Percentiles rank a stretch among this genome's conserved stretches.
Conservation (phyloP, 2,888 invertebrate genomes). For the Drosophila kokeensis region DNA sequence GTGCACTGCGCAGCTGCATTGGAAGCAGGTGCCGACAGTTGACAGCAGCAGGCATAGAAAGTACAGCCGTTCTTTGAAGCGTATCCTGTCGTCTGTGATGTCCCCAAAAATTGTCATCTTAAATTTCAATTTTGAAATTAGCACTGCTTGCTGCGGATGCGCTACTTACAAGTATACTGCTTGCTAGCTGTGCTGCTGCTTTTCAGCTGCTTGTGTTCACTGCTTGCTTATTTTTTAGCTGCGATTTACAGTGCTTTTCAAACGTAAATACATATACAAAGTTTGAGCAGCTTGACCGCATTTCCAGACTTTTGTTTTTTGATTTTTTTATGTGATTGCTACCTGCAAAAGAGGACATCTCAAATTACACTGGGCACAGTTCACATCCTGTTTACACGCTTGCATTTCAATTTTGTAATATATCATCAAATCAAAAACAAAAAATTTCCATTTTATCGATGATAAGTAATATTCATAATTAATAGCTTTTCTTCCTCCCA, state of each 20-base stretch:
- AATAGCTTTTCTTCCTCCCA: background rate
- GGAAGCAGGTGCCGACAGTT: conserved; percentile 57
- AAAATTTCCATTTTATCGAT: background rate
- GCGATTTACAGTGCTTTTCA: background rate
- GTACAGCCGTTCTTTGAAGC: conserved; percentile 43
- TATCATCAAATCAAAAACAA: background rate
- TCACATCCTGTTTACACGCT: conserved; percentile 4
- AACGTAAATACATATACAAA: background rate
- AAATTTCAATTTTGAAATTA: conserved; percentile 4
- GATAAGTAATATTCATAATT: background rate
- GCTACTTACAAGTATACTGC: conserved; percentile 2
- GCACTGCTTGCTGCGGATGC: background rate
- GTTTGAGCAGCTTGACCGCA: conserved; percentile 2
- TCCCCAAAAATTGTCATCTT: background rate
- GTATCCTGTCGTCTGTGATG: background rate
- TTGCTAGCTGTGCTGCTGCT: background rate
- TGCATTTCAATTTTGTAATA: background rate
- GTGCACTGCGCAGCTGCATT: conserved; percentile 68
- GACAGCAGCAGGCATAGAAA: conserved; percentile 13
- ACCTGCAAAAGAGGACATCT: conserved; percentile 2
- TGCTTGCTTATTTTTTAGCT: background rate
- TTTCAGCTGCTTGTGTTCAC: background rate
- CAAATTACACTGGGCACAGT: conserved; percentile 2
- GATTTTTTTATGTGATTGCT: background rate
- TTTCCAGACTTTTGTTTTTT: conserved; percentile 3